Evolutionary conservation across 2,113 vertebrate genomes (phyloP), one percentile per base, ranked within the genome.

Genomic region (Myodes glareolus): DNA sequence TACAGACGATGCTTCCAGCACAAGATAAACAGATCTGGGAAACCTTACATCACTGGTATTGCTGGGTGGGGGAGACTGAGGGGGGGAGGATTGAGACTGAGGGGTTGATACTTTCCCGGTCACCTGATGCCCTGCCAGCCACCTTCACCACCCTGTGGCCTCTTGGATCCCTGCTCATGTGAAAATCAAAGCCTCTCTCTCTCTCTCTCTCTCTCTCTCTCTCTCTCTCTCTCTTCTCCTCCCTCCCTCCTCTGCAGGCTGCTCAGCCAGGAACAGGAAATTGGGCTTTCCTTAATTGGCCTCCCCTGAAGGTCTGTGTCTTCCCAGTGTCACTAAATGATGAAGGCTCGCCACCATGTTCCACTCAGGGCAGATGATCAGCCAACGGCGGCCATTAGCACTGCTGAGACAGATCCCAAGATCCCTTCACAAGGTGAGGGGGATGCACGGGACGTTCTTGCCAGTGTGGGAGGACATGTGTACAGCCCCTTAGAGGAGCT

Each of bases 401-500:
- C 7, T 27, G 10, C 5, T 1, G 36, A 87, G n/a, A 42, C 7
- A 2, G 52, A 45, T 70, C 36, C 14, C 21, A 13, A 3, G 61
- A 12, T 1, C 75, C 67, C 17, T 2, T 25, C 29, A 17, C 3
- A 1, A 23, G 80, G 2, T 21, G 11, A 0, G 1, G 0, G 2
- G 0, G 25, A 2, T 0, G 7, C 25, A 2, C 1, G 0, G 1
- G 0, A 1, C 4, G 19, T 36, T 13, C 31, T 2, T 9, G 12
- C 10, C 10, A 13, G 65, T 2, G 33, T 6, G 67, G 80, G 27
- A 58, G 65, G 27, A 4, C 36, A 1, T 0, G 0, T 33, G 12
- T 65, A 13, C 3, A 0, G 0, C 5, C 81, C 31, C 63, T 29
- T 63, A 63, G 58, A 25, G 14, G 61, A 45, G 45, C 6, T 31